Evolutionary conservation across 2,888 invertebrate genomes (phyloP).

Genomic region (Anagyrus pseudococci): DNA sequence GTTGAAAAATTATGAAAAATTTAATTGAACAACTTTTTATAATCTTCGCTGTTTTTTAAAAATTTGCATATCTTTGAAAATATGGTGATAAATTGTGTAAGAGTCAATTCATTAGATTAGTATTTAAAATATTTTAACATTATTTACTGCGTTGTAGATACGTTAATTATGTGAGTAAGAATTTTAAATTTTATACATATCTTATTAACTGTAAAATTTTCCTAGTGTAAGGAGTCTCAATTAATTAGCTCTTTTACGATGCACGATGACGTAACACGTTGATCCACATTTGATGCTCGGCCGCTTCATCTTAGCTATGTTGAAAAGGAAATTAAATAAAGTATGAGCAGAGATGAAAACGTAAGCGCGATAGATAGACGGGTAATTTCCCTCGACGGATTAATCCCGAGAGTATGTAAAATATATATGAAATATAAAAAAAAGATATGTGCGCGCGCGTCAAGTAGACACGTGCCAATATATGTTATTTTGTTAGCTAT

Average conservation of each 20-base stretch:
- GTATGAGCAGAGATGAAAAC: neutral
- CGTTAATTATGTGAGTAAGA: neutral
- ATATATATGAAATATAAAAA: conserved; percentile 6
- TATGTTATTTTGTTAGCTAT: conserved; percentile 35
- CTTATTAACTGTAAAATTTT: neutral
- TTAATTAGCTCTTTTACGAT: neutral
- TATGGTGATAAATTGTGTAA: neutral
- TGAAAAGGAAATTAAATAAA: conserved; percentile 4
- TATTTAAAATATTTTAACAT: neutral
- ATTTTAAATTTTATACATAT: neutral
- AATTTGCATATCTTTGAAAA: too few species aligned
- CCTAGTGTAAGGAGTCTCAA: neutral
- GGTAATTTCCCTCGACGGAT: conserved; percentile 2
- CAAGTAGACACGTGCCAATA: conserved; percentile 23
- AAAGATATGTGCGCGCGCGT: conserved; percentile 24
- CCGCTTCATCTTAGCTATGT: conserved; percentile 21
- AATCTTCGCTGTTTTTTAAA: neutral
- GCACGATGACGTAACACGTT: neutral
- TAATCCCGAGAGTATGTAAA: conserved; percentile 17
- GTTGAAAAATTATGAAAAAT: too few species aligned
- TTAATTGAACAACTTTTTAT: neutral
- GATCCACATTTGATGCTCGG: conserved; percentile 16
- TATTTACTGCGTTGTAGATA: neutral
- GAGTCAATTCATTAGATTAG: neutral
- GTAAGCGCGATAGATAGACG: conserved; percentile 4